Base-by-base conservation (phyloP, 2,888 invertebrate genomes). In the Malachius bipustulatus region DNA sequence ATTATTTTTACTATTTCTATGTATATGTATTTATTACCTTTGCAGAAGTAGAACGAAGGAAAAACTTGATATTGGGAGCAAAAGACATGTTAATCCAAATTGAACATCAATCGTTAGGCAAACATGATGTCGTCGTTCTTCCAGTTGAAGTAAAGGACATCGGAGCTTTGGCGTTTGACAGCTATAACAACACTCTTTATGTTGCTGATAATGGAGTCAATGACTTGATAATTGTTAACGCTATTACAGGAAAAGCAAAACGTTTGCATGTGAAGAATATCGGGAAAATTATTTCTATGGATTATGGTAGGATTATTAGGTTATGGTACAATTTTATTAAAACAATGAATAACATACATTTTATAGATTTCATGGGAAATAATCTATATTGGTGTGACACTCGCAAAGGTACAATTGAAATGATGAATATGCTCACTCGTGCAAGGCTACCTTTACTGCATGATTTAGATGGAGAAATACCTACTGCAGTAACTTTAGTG, bases 351-450 rank as follows among this genome's bases (percentile, higher is more conserved):
- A 19, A 19, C n/a, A 8, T 19, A 19, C 6, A 19, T 19, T 14
- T 44, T 48, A 6, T 32, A 78, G 87, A 88, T 63, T 67, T 74
- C 45, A 63, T 74, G 4, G 74, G 80, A 0, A 76, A 82, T 40
- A 77, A 76, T 44, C 58, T 89, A 0, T 89, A 85, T 56, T 74
- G 82, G 64, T 63, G 77, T 37, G 82, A 88, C 55, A 63, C 66
- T 0, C 69, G 69, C 0, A 67, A 70, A 8, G 68, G 68, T 34
- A 69, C 70, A 1, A 62, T 88, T 1, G 83, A 84, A 53, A 73
- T 60, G 2, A 54, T 77, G 8, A 82, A 75, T 0, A 48, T 83
- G 30, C 62, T 62, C 31, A 78, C 71, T 0, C 61, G 60, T 13
- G 60, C 73, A 4, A 68, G 74, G 11, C 75, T 73, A 0, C 52